Evolutionary conservation across 2,888 invertebrate genomes (phyloP).

Genomic region (Trissolcus japonicus): DNA sequence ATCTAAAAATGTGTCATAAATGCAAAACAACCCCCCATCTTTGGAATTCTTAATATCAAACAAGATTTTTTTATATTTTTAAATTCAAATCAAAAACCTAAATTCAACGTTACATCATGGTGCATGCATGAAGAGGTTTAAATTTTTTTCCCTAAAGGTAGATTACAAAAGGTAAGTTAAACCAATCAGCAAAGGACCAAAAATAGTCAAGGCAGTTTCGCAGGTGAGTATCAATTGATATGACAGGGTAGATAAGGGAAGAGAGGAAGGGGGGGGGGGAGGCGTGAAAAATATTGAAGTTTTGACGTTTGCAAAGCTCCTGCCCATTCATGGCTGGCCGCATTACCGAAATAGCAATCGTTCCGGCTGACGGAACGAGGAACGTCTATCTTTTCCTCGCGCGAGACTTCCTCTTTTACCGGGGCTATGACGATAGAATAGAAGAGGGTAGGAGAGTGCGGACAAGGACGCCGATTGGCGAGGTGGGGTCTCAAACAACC

Average conservation of each 20-base stretch:
- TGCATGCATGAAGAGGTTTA: too few species aligned
- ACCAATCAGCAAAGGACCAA: neutral
- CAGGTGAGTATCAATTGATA: conserved; percentile 1
- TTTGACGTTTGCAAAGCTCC: conserved; percentile 70
- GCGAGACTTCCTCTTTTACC: conserved; percentile 47
- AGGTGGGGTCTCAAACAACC: conserved; percentile 65
- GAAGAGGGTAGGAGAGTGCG: conserved; percentile 51
- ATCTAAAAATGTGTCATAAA: too few species aligned
- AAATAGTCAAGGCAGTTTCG: neutral
- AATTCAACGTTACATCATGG: too few species aligned
- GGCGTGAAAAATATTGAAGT: conserved; percentile 37
- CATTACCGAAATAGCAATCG: conserved; percentile 74
- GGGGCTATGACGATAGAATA: conserved; percentile 46
- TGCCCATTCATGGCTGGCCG: conserved; percentile 76
- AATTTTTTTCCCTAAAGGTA: too few species aligned
- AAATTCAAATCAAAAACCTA: too few species aligned
- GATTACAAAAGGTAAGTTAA: neutral
- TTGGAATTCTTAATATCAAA: too few species aligned
- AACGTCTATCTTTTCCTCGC: conserved; percentile 55
- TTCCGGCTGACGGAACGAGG: conserved; percentile 63
- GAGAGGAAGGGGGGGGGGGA: neutral
- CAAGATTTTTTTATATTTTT: too few species aligned
- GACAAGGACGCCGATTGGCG: conserved; percentile 57
- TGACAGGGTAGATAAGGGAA: neutral
- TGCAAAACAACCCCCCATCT: too few species aligned